Evolutionary conservation across 2,888 invertebrate species (phyloP), one percentile per base, ranked within the genome.

Genomic region (Blera fallax): DNA sequence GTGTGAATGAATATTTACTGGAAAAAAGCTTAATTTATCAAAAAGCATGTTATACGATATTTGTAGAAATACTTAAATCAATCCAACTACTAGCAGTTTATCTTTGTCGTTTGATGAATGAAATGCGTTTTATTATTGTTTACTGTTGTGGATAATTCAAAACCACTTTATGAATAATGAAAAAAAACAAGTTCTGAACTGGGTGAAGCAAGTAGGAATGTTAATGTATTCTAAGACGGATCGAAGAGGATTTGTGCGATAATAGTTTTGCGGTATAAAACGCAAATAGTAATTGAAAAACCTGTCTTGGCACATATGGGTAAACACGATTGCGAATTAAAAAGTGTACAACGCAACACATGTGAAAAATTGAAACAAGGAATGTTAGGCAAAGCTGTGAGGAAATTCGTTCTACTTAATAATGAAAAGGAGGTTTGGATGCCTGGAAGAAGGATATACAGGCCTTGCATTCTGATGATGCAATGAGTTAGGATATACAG

Each of bases 71-170:
- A n/a, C n/a, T 48, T n/a, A 48, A 56, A 69, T 43, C 32, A 60
- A 50, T 72, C 37, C 60, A 60, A 72, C 60, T 72, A 72, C 72
- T 58, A 50, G 72, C 72, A 72, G 72, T 60, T 70, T 58, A 24
- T 32, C 3, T 32, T 8, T 18, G 37, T 37, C 3, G 21, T 34
- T 34, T 37, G 18, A 21, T 37, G n/a, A 58, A 58, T 24, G 37
- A 58, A 24, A 40, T 7, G 14, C 21, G 1, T 24, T 27, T 62
- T 45, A 3, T 14, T 34, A 27, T 21, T 14, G 1, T 43, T 34
- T 21, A 24, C 3, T 1, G 7, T n/a, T n/a, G 1, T 7, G 14
- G 16, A 43, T 43, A 16, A 43, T 43, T 7, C 2, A 16, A 16
- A 6, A 14, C 11, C 11, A 3, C n/a, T 10, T 24, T 24, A 24